Percentiles rank a stretch among this genome's conserved stretches.
Evolutionary conservation across 2,888 invertebrate species (phyloP).

Genomic region (Drosophila yooni): DNA sequence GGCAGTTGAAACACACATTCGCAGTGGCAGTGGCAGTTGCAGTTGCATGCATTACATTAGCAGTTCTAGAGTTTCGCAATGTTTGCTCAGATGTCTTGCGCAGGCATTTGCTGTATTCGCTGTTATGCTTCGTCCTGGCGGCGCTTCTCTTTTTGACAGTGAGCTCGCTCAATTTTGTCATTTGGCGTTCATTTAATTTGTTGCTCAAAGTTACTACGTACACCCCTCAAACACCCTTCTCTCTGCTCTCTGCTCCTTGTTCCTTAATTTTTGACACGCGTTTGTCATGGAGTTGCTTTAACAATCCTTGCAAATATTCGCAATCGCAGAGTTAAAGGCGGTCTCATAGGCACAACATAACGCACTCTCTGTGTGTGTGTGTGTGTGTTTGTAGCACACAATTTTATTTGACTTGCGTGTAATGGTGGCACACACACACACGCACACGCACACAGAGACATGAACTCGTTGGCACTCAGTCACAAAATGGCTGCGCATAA

Average conservation of each 20-base stretch:
- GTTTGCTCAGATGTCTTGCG: conserved; percentile 15
- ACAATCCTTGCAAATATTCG: conserved; percentile 53
- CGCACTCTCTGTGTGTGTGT: conserved; percentile 40
- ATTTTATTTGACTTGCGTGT: conserved; percentile 44
- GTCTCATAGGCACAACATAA: conserved; percentile 50
- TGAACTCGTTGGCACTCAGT: conserved; percentile 56
- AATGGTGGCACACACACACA: conserved; percentile 11
- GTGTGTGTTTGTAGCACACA: conserved; percentile 51
- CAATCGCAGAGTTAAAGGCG: conserved; percentile 42
- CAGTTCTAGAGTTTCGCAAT: conserved; percentile 3
- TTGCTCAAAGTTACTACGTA: conserved; percentile 34
- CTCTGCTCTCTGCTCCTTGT: background rate
- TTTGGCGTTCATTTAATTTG: conserved; percentile 48
- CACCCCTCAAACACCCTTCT: background rate
- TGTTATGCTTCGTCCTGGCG: conserved; percentile 27
- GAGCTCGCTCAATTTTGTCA: conserved; percentile 34
- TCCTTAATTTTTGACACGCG: background rate
- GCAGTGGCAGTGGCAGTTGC: conserved; percentile 1
- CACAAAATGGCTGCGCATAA: conserved; percentile 73
- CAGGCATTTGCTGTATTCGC: conserved; percentile 15
- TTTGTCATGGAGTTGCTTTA: conserved; percentile 46
- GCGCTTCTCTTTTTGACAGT: conserved; percentile 1
- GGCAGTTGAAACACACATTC: conserved; percentile 9
- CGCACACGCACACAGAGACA: conserved; percentile 17
- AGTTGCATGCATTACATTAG: background rate